Conservation (phyloP, 2,113 vertebrate species). For the Sigmodon hispidus region DNA sequence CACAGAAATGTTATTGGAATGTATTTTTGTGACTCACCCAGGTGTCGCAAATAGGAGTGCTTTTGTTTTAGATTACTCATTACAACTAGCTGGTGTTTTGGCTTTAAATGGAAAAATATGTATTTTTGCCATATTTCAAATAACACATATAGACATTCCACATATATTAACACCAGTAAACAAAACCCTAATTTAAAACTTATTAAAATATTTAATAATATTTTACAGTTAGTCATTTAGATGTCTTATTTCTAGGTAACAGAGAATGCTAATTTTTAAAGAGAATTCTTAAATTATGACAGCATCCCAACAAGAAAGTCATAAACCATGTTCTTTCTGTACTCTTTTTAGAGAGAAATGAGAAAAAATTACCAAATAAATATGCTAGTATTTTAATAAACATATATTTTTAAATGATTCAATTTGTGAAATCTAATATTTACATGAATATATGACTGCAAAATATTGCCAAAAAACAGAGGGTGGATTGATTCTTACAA, state of each 20-base stretch:
- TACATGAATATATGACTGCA: background rate
- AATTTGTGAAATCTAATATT: background rate
- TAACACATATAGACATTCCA: background rate
- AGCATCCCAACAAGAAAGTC: background rate
- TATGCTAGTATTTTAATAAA: background rate
- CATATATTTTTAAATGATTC: background rate
- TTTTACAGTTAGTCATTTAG: background rate
- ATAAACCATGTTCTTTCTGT: background rate
- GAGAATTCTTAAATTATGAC: background rate
- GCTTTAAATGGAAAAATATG: background rate
- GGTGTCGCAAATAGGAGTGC: background rate
- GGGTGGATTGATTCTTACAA: background rate
- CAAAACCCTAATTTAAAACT: background rate
- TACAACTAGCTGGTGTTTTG: background rate
- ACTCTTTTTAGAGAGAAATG: background rate
- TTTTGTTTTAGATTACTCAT: background rate
- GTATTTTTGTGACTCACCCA: background rate
- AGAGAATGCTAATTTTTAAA: conserved; percentile 54
- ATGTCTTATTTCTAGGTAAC: conserved; percentile 60
- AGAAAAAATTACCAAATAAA: background rate
- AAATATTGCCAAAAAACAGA: conserved; percentile 19
- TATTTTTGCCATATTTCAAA: background rate
- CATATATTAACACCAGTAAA: background rate
- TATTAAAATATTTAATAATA: conserved; percentile 26
- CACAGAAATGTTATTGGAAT: background rate